A percentile compares a stretch with the other conserved stretches of the same genome.
Evolutionary conservation across 2,888 invertebrate genomes (phyloP).

Genomic region (Phortica magna): DNA sequence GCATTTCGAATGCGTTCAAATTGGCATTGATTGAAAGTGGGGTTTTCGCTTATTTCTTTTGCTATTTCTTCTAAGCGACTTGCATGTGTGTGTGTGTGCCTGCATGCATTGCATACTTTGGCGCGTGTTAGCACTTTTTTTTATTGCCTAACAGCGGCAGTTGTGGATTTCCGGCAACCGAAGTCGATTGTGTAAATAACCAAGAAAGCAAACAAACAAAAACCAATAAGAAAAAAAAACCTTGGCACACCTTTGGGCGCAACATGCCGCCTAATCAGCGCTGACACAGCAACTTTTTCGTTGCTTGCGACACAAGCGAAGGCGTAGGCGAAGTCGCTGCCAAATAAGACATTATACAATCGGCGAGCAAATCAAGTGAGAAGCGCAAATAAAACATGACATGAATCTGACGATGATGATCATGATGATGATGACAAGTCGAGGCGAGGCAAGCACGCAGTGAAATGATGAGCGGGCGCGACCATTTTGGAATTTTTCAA

Average conservation of each 20-base stretch:
- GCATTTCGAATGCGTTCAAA: conserved; percentile 9
- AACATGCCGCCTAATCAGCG: conserved; percentile 14
- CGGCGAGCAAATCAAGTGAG: conserved; percentile 31
- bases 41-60: background rate
- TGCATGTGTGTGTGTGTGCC: background rate
- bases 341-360: conserved; percentile 26
- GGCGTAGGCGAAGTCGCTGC: no score
- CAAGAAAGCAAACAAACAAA: background rate
- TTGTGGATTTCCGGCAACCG: conserved; percentile 24
- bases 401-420: conserved; percentile 27
- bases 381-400: conserved; percentile 25
- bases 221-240: background rate
- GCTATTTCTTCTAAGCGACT: background rate
- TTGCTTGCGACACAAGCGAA: background rate
- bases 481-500: conserved; percentile 61
- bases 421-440: background rate
- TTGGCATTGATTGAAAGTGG: background rate
- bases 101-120: conserved; percentile 57
- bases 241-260: background rate
- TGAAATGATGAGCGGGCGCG: conserved; percentile 39
- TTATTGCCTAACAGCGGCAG: conserved; percentile 1
- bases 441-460: no score
- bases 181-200: background rate
- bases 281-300: conserved; percentile 16
- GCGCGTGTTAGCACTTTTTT: conserved; percentile 8